Evolutionary conservation across 2,888 invertebrate genomes (phyloP).

Genomic region (Gisinianus flammeolus): DNA sequence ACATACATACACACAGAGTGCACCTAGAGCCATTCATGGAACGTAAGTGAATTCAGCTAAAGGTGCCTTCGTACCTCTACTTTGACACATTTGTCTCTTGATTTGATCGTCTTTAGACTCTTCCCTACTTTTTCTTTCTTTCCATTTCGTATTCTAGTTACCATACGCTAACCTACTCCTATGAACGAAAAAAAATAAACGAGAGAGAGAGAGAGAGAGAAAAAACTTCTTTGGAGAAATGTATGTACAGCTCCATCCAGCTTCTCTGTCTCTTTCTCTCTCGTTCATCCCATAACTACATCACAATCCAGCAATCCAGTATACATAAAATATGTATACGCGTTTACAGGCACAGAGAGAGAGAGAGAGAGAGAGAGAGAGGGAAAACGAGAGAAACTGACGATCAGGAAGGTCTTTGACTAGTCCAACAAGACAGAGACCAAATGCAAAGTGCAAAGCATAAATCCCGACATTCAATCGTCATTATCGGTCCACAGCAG

Average conservation of each 20-base stretch:
- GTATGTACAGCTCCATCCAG: slow-evolving; percentile 10
- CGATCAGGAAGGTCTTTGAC: slow-evolving; percentile 18
- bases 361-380: not conserved
- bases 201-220: no score
- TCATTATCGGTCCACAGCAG: slow-evolving; percentile 38
- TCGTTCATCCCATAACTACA: not conserved
- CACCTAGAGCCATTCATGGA: slow-evolving; percentile 25
- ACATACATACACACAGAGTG: slow-evolving; percentile 31
- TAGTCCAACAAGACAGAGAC: slow-evolving; percentile 4
- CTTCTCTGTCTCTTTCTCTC: no score
- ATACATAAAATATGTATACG: slow-evolving; percentile 5
- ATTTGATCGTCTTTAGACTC: slow-evolving; percentile 50
- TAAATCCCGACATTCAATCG: slow-evolving; percentile 41
- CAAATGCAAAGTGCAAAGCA: slow-evolving; percentile 36
- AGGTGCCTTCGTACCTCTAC: slow-evolving; percentile 44
- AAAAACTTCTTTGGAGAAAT: not conserved
- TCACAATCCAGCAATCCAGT: not conserved
- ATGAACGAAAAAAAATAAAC: not conserved
- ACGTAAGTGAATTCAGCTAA: slow-evolving; percentile 46
- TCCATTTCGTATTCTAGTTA: slow-evolving; percentile 33
- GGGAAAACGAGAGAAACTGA: slow-evolving; percentile 5
- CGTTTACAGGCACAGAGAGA: not conserved
- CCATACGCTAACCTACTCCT: slow-evolving; percentile 11
- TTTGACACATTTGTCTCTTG: slow-evolving; percentile 58
- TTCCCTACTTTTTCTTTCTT: slow-evolving; percentile 17